A percentile compares a stretch with the other conserved stretches of the same genome.
These are phyloP conservation scores for Sphenopsis melanotis DNA, from an alignment of 2,797 vertebrate species.

Conservation along the genomic window DNA sequence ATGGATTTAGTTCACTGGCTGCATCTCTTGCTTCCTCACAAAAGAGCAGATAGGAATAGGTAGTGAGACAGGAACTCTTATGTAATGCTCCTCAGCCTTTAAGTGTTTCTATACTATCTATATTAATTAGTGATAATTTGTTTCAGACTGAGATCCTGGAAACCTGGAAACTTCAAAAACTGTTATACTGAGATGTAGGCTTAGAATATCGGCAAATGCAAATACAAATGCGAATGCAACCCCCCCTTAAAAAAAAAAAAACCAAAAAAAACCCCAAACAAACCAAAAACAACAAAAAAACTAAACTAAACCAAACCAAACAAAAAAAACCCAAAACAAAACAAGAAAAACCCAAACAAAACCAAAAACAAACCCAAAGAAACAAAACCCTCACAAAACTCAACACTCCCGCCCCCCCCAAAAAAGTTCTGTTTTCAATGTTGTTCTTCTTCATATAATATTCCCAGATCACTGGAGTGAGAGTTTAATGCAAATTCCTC, in stretches of 20 bases:
- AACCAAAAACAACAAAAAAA: neutral
- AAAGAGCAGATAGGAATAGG: neutral
- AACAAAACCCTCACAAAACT: neutral
- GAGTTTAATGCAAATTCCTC: constrained; percentile 37
- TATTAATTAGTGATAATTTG: neutral
- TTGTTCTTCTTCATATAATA: neutral
- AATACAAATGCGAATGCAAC: neutral
- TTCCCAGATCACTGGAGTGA: neutral
- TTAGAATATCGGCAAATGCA: neutral
- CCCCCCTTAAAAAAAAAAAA: neutral
- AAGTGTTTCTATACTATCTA: neutral
- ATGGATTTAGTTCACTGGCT: neutral
- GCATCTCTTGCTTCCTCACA: neutral
- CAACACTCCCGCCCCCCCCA: rapidly evolving
- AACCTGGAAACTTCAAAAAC: neutral
- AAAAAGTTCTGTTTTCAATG: neutral
- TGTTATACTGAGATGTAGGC: neutral
- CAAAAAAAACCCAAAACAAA: neutral
- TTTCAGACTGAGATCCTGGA: neutral
- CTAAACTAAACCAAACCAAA: neutral
- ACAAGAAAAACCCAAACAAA: neutral
- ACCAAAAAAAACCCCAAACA: no score
- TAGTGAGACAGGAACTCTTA: neutral
- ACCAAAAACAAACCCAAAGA: neutral
- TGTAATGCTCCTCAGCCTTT: neutral